These are phyloP conservation scores for Akabosia matsudoensis DNA, from an alignment of 1,140 invertebrate genomes.

Conservation along the genomic window DNA sequence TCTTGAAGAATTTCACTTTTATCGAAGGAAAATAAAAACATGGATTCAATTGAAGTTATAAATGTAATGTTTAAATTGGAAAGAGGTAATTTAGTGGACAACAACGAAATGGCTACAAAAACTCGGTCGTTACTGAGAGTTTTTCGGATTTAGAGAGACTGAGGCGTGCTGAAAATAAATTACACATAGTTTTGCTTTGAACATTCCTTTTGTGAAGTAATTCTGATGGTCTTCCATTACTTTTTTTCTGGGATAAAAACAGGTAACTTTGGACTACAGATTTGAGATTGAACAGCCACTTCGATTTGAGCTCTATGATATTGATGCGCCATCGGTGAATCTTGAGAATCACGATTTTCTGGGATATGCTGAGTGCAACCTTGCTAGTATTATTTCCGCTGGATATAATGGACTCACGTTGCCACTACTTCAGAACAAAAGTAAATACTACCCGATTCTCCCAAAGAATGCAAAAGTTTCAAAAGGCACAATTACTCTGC, in stretches of 20 bases:
- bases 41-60: not conserved
- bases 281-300: slow-evolving; percentile 57
- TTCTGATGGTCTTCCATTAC: too few species aligned
- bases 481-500: slow-evolving; percentile 38
- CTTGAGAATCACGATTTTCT: slow-evolving; percentile 60
- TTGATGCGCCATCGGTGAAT: slow-evolving; percentile 50
- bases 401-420: slow-evolving; percentile 40
- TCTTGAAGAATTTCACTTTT: not conserved
- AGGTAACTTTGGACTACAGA: slow-evolving; percentile 48
- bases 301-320: slow-evolving; percentile 50
- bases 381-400: slow-evolving; percentile 55
- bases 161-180: too few species aligned
- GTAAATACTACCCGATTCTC: slow-evolving; percentile 43
- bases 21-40: not conserved
- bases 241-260: too few species aligned
- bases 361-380: slow-evolving; percentile 55
- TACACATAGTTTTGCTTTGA: too few species aligned
- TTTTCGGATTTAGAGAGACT: too few species aligned
- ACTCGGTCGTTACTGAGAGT: too few species aligned
- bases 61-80: not conserved
- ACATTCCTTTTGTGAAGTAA: too few species aligned
- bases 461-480: slow-evolving; percentile 37
- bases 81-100: not conserved
- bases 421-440: slow-evolving; percentile 31
- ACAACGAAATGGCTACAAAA: too few species aligned